phyloP scores from a whole-genome alignment of 2,113 vertebrate genomes.

The Pitta sordida region DNA sequence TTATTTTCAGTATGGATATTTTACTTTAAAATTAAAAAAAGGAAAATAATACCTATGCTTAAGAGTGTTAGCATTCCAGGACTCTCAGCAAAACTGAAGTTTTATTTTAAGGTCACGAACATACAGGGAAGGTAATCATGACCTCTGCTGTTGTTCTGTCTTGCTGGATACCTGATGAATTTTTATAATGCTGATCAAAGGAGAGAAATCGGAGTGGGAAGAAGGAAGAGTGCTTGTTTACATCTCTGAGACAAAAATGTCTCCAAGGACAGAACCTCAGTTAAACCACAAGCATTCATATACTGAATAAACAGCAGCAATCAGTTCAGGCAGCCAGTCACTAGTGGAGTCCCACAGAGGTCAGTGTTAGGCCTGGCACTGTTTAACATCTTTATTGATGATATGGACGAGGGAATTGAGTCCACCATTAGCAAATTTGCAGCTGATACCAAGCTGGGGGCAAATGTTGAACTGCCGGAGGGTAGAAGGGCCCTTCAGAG shows the following conservation, averaged over 20 bases:
- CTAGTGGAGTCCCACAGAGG: too few relatives aligned
- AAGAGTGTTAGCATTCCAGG: not conserved
- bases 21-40: not conserved
- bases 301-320: not conserved
- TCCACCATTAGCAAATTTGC: too few relatives aligned
- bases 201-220: not conserved
- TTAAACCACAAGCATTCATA: not conserved
- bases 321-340: not conserved
- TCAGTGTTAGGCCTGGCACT: too few relatives aligned
- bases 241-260: not conserved
- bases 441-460: too few relatives aligned
- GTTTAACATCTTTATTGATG: not conserved
- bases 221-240: not conserved
- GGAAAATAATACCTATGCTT: not conserved
- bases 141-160: not conserved
- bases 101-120: not conserved
- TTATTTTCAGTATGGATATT: not conserved
- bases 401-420: too few relatives aligned
- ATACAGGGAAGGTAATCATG: not conserved
- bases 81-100: not conserved
- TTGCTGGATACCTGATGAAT: not conserved
- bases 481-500: too few relatives aligned
- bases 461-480: too few relatives aligned
- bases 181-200: slow-evolving; percentile 11
- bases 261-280: slow-evolving; percentile 1